Evolutionary conservation across 2,797 vertebrate species (phyloP).

Genomic region (Hypotaenidia okinawae): DNA sequence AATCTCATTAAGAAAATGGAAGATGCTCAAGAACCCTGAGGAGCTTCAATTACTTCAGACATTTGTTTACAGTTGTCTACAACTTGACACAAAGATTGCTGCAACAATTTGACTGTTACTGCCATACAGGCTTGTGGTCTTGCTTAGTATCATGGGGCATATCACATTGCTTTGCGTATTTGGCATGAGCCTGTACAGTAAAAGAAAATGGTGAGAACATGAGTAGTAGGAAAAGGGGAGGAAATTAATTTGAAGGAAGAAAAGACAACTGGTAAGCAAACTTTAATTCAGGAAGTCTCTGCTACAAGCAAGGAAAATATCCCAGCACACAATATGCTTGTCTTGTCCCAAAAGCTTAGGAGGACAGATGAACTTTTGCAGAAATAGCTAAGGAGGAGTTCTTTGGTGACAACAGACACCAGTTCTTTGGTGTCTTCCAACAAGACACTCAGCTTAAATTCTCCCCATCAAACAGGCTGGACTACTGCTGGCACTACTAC

Average conservation of each 20-base stretch:
- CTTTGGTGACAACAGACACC: background rate
- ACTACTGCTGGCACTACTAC: background rate
- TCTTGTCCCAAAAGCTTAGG: background rate
- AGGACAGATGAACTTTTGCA: background rate
- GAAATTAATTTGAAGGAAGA: background rate
- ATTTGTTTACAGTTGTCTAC: background rate
- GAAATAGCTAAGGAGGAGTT: background rate
- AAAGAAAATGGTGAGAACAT: background rate
- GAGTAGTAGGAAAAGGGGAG: background rate
- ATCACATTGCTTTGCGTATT: background rate
- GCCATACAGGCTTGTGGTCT: background rate
- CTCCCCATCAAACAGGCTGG: background rate
- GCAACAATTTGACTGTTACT: background rate
- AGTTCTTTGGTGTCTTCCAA: background rate
- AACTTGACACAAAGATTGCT: background rate
- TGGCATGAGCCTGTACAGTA: background rate
- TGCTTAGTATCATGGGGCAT: background rate
- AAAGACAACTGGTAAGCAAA: background rate
- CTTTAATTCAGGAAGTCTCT: background rate
- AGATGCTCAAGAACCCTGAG: background rate
- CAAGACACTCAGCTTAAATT: background rate
- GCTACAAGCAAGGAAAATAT: background rate
- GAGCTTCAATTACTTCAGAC: background rate
- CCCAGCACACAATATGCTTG: background rate
- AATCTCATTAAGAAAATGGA: background rate